Evolutionary conservation across 2,797 vertebrate genomes (phyloP).

Genomic region (Sebastes kiyomatsui): DNA sequence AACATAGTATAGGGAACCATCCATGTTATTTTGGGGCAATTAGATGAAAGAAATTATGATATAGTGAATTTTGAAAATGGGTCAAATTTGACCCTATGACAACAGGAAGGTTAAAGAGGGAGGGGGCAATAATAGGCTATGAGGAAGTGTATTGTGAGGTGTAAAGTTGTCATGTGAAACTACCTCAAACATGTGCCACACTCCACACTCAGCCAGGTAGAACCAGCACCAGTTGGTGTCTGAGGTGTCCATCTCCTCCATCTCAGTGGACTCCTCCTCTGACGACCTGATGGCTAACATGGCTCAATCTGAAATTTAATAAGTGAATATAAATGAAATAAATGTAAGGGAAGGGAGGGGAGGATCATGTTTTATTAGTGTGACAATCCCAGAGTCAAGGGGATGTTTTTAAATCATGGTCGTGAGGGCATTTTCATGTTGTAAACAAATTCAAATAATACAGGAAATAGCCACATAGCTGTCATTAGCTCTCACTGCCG

Average conservation of each 20-base stretch:
- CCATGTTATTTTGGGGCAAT: no score
- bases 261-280: conserved; percentile 80
- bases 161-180: conserved; percentile 16
- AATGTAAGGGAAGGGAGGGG: no score
- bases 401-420: conserved; percentile 16
- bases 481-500: conserved; percentile 35
- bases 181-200: conserved; percentile 99
- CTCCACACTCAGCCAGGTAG: conserved; percentile 96
- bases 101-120: no score
- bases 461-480: conserved; percentile 46
- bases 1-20: rapidly evolving
- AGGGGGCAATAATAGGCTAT: background rate
- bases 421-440: conserved; percentile 21
- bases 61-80: no score
- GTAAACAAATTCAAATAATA: conserved; percentile 37
- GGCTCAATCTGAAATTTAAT: conserved; percentile 61
- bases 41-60: no score
- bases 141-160: background rate
- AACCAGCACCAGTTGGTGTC: conserved; percentile 98
- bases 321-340: background rate
- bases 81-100: no score
- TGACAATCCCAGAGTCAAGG: conserved; percentile 15
- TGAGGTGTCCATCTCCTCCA: conserved; percentile 95
- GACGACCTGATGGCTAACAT: conserved; percentile 78
- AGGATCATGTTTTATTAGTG: background rate